Conservation (phyloP, 2,113 vertebrate species). For the Falco punctatus region DNA sequence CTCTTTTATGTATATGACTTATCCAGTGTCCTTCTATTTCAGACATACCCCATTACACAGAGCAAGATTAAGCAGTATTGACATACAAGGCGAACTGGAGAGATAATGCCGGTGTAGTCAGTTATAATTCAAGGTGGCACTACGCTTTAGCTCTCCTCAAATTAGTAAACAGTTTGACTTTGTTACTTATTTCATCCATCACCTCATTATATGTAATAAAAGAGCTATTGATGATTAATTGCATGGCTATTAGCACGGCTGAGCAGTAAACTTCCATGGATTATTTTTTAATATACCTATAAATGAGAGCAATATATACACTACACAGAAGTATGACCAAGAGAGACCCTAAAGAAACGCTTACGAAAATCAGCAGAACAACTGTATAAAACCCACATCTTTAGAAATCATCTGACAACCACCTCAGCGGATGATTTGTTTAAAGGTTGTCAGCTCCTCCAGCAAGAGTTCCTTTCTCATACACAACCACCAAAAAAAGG, state of each 20-base stretch:
- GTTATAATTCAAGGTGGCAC: neutral
- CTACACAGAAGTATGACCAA: neutral
- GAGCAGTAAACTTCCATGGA: neutral
- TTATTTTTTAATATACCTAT: neutral
- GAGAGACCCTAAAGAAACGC: neutral
- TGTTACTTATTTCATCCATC: neutral
- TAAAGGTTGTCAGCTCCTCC: neutral
- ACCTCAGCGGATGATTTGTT: neutral
- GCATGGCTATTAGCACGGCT: neutral
- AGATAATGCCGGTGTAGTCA: neutral
- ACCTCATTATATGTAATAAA: neutral
- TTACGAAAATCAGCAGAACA: neutral
- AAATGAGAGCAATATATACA: neutral
- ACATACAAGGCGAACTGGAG: neutral
- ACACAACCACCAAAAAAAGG: neutral
- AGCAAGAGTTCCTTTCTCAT: neutral
- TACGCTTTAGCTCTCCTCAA: neutral
- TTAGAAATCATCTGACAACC: neutral
- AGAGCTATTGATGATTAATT: neutral
- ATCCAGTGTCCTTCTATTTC: conserved; percentile 51
- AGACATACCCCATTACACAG: neutral
- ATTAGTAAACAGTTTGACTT: neutral
- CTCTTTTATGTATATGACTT: conserved; percentile 51
- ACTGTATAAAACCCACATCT: neutral
- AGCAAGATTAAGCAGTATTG: neutral